phyloP scores from a whole-genome alignment of 1,140 invertebrate genomes.

The Bombyx mori region DNA sequence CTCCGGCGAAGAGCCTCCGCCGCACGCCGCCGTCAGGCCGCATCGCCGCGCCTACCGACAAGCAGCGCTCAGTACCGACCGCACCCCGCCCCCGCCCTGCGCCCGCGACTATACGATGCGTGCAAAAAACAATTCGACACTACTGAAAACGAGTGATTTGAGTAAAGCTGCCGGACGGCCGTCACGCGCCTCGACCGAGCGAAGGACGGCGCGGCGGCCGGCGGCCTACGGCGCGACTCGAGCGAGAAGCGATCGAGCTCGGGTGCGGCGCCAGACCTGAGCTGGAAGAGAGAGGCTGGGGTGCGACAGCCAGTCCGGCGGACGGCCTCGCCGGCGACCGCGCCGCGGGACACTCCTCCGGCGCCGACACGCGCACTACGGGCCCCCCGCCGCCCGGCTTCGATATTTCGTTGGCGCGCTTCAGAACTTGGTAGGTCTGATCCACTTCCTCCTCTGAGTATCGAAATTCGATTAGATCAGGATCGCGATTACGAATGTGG shows the following conservation, averaged over 20 bases:
- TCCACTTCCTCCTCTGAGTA: constrained; percentile 81
- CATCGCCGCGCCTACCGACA: constrained; percentile 56
- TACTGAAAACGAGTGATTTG: constrained; percentile 60
- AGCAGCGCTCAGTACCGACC: constrained; percentile 57
- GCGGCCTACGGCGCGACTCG: constrained; percentile 36
- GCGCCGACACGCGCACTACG: constrained; percentile 66
- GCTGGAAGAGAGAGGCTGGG: constrained; percentile 67
- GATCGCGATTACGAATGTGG: neutral
- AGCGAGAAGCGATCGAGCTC: constrained; percentile 42
- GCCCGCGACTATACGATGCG: constrained; percentile 51
- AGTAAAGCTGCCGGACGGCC: constrained; percentile 46
- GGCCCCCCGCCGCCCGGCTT: constrained; percentile 67
- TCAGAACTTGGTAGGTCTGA: constrained; percentile 93
- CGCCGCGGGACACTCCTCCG: constrained; percentile 50
- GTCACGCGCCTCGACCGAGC: constrained; percentile 17
- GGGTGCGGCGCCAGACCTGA: constrained; percentile 67
- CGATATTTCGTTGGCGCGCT: constrained; percentile 90
- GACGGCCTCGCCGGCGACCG: constrained; percentile 47
- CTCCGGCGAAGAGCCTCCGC: constrained; percentile 79
- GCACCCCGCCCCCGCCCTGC: constrained; percentile 56
- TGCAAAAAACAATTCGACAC: constrained; percentile 57
- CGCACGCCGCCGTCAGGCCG: constrained; percentile 67
- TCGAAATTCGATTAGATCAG: constrained; percentile 46
- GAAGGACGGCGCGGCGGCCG: constrained; percentile 21
- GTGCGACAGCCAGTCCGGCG: constrained; percentile 57